Evolutionary conservation across 35 echinoderm and acorn worm genomes (phyloP).

Genomic region (Holothuria glaberrima): DNA sequence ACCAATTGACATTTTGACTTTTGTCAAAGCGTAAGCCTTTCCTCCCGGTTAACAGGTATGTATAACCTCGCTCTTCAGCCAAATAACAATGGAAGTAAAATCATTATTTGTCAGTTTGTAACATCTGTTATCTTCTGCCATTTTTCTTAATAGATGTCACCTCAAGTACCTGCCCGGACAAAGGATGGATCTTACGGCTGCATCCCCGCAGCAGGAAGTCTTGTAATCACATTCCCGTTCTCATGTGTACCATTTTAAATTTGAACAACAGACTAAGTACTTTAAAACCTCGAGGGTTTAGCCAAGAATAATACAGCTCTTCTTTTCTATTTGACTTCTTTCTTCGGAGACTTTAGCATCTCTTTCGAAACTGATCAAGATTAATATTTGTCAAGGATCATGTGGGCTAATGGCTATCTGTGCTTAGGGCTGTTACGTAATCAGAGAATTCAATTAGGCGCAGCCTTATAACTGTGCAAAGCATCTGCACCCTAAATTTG

Average conservation of each 20-base stretch:
- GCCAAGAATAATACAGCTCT: conserved; percentile 14
- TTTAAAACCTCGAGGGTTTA: conserved; percentile 28
- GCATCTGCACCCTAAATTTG: neutral
- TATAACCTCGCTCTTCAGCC: conserved; percentile 10
- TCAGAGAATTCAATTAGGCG: neutral
- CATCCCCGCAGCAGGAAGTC: neutral
- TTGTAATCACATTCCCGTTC: conserved; percentile 20
- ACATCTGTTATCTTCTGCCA: conserved; percentile 23
- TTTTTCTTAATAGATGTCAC: neutral
- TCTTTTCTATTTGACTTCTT: neutral
- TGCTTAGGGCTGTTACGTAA: conserved; percentile 29
- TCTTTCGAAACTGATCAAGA: neutral
- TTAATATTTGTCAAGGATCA: conserved; percentile 17
- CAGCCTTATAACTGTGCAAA: conserved; percentile 7
- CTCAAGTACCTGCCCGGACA: neutral
- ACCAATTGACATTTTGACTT: conserved; percentile 28
- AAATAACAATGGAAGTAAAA: neutral
- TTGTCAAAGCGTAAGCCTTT: neutral
- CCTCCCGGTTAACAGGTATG: neutral
- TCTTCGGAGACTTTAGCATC: neutral
- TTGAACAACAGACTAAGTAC: conserved; percentile 10
- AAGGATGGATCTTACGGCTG: neutral
- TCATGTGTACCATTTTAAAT: conserved; percentile 4
- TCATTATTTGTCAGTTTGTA: conserved; percentile 5
- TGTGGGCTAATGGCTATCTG: conserved; percentile 12